Percentiles rank a stretch among this genome's conserved stretches.
These are phyloP conservation scores for Eugnorisma glareosa DNA, from an alignment of 2,888 invertebrate species.

Conservation along the genomic window DNA sequence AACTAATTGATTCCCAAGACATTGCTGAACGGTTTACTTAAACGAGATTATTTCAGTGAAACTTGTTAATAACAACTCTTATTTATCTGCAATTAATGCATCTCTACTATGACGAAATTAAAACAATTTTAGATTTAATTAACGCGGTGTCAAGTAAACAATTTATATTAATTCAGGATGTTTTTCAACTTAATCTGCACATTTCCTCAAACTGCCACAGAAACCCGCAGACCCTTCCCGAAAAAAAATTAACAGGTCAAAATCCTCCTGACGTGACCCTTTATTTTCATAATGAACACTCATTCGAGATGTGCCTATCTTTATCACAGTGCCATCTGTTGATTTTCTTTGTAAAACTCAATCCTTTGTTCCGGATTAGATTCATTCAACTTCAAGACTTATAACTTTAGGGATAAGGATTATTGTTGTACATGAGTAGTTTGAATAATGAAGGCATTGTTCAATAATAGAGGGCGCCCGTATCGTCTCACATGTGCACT, in stretches of 20 bases:
- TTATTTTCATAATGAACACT: slow-evolving; percentile 82
- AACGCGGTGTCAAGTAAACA: slow-evolving; percentile 39
- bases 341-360: slow-evolving; percentile 83
- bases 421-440: slow-evolving; percentile 71
- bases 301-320: slow-evolving; percentile 75
- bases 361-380: slow-evolving; percentile 70
- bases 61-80: slow-evolving; percentile 29
- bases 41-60: slow-evolving; percentile 29
- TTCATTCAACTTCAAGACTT: slow-evolving; percentile 74
- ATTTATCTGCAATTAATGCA: slow-evolving; percentile 30
- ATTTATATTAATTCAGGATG: slow-evolving; percentile 43
- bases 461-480: slow-evolving; percentile 78
- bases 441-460: slow-evolving; percentile 80
- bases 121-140: slow-evolving; percentile 51
- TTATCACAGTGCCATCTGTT: slow-evolving; percentile 85
- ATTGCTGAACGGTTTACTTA: not conserved
- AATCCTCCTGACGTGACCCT: slow-evolving; percentile 70
- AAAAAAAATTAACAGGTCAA: slow-evolving; percentile 71
- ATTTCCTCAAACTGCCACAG: slow-evolving; percentile 48
- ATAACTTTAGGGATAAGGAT: slow-evolving; percentile 73
- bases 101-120: slow-evolving; percentile 18
- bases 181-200: slow-evolving; percentile 49
- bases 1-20: not conserved
- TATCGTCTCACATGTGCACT: slow-evolving; percentile 80
- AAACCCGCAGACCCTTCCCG: slow-evolving; percentile 60